phyloP scores from a whole-genome alignment of 2,797 vertebrate genomes.

The Hoplostethus mediterraneus region DNA sequence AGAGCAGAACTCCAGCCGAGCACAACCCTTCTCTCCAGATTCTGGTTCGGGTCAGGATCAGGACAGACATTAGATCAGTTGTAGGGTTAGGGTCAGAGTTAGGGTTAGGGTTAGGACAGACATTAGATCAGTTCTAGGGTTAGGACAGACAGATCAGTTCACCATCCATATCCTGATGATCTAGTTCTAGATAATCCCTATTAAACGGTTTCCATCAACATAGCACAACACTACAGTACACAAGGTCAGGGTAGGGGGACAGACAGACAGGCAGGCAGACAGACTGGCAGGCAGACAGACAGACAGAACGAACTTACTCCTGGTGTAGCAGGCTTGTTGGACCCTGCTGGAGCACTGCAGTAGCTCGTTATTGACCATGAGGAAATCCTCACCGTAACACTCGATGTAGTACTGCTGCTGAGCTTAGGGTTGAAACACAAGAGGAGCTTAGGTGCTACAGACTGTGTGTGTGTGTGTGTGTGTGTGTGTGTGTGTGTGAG shows the following conservation, averaged over 20 bases:
- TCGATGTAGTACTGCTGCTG: slow-evolving; percentile 56
- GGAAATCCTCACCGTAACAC: slow-evolving; percentile 76
- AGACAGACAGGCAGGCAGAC: no score
- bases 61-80: neutral
- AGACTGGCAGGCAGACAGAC: neutral
- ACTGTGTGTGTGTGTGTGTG: no score
- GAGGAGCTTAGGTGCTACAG: no score
- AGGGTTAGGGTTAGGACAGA: neutral
- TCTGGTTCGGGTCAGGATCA: slow-evolving; percentile 36
- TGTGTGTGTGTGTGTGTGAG: no score
- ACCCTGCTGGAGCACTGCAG: slow-evolving; percentile 62
- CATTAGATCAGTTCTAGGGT: neutral
- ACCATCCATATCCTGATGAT: no score
- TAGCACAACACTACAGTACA: no score
- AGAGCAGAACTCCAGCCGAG: slow-evolving; percentile 46
- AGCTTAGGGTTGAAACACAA: slow-evolving; percentile 51
- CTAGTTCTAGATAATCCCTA: no score
- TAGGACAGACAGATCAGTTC: neutral
- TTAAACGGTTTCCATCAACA: no score
- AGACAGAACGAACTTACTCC: slow-evolving; percentile 53
- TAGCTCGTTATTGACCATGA: slow-evolving; percentile 63
- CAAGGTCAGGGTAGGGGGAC: no score
- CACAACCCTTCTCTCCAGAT: slow-evolving; percentile 79
- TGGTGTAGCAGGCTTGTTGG: slow-evolving; percentile 80
- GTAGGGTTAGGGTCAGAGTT: no score